Conservation (phyloP, 2,113 vertebrate species). For the Sinocyclocheilus maitianheensis region DNA sequence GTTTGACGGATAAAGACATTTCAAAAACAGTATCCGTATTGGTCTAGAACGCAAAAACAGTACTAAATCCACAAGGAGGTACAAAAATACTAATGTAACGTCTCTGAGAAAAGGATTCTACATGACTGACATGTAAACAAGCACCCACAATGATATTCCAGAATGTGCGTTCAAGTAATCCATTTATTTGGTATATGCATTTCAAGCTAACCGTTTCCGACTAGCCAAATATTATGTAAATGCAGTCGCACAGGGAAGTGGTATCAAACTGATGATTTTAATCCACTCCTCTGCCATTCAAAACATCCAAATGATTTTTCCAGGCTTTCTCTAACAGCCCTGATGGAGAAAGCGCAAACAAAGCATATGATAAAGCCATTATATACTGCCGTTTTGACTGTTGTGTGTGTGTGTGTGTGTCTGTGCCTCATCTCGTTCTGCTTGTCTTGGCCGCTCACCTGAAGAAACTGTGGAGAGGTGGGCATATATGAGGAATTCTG, state of each 20-base stretch:
- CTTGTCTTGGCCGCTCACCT: conserved; percentile 85
- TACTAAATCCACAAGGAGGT: not conserved
- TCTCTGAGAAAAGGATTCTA: too few relatives aligned
- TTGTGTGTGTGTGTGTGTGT: conserved; percentile 8
- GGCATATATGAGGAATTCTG: conserved; percentile 26
- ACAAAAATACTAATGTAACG: not conserved
- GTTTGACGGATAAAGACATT: not conserved
- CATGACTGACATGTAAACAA: too few relatives aligned
- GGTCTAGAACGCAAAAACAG: not conserved
- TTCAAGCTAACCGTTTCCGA: not conserved
- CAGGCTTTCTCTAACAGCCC: conserved; percentile 1
- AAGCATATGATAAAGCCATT: not conserved
- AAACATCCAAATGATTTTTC: conserved; percentile 9
- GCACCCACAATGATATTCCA: not conserved
- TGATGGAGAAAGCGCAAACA: conserved; percentile 17
- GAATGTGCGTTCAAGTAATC: not conserved
- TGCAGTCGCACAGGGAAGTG: not conserved
- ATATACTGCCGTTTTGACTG: not conserved
- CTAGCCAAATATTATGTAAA: not conserved
- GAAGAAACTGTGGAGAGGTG: conserved; percentile 73
- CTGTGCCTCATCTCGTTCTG: conserved; percentile 83
- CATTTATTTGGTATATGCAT: not conserved
- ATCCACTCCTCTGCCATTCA: not conserved
- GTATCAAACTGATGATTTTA: conserved; percentile 4
- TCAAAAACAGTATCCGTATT: too few relatives aligned